Evolutionary conservation across 2,113 vertebrate genomes (phyloP), one percentile per base, ranked within the genome.

Genomic region (Brienomyrus longianalis): DNA sequence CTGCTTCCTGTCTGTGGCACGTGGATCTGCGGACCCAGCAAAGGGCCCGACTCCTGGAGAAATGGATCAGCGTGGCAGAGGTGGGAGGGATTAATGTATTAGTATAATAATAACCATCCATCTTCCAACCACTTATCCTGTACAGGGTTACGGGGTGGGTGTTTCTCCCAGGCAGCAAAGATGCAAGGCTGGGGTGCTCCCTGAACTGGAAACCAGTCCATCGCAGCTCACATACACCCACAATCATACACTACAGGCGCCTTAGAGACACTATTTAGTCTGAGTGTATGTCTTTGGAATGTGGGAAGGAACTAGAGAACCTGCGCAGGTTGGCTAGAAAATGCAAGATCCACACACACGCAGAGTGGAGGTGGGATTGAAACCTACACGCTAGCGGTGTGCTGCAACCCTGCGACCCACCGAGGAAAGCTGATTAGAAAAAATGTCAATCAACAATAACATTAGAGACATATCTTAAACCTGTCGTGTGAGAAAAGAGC

Each of bases 61-160:
- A 98, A 89, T 98, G 97, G 98, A 97, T 98, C 94, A 96, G 95
- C 0, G 97, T 98, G 90, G 97, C 98, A 0, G 97, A 98, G 96
- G 98, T 97, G 88, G 91, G 92, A 31, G 83, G 54, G 52, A 15
- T 4, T 56, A 35, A 5, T 43, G 88, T 70, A 1, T 15, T 77
- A 39, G 17, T 17, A 77, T 70, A 70, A 31, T 70, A 77, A 31
- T 35, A 9, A 39, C 74, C 17, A 77, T 77, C 74, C 31, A 43
- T 77, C 74, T 35, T 43, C 15, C 15, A 43, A 43, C 35, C 74
- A 35, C 74, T 39, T 77, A 77, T 19, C 74, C 74, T 7, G 35
- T 35, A 39, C 15, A 77, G 13, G 70, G 9, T 39, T 31, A 74
- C 11, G 31, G 66, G 5, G 56, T 23, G 9, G 66, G 27, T 13